Conservation (phyloP, 2,888 invertebrate genomes). For the Troglohyphantes excavatus region DNA sequence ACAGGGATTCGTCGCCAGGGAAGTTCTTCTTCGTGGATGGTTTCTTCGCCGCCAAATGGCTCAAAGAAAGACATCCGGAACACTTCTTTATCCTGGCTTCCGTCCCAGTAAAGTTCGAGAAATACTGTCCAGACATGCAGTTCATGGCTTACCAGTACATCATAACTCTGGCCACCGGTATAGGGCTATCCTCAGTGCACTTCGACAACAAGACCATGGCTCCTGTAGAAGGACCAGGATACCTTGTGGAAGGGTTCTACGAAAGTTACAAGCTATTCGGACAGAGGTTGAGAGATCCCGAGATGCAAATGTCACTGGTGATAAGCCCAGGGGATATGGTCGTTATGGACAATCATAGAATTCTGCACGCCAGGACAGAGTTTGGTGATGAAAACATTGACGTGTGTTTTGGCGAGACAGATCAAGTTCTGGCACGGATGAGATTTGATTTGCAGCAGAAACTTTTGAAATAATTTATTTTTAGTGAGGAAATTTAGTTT, state of each 20-base stretch:
- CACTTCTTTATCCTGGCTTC: conserved; percentile 81
- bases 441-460: conserved; percentile 48
- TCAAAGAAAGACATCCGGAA: conserved; percentile 81
- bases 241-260: conserved; percentile 81
- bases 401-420: conserved; percentile 82
- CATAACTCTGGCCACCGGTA: conserved; percentile 81
- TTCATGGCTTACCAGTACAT: conserved; percentile 80
- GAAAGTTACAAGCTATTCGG: conserved; percentile 80
- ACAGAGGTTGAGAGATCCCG: not conserved
- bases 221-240: conserved; percentile 82
- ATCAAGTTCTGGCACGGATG: conserved; percentile 81
- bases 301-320: conserved; percentile 79
- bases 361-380: conserved; percentile 81
- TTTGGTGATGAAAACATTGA: conserved; percentile 81
- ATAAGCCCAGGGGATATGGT: conserved; percentile 82
- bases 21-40: conserved; percentile 82
- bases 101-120: conserved; percentile 81
- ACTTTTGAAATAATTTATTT: too few species aligned
- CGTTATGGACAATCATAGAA: conserved; percentile 82
- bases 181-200: conserved; percentile 81
- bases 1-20: conserved; percentile 80
- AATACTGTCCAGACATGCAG: conserved; percentile 40
- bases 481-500: too few species aligned
- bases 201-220: conserved; percentile 80
- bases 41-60: conserved; percentile 81